These are phyloP conservation scores for Amphilophus citrinellus DNA, from an alignment of 2,113 vertebrate species.

Conservation along the genomic window DNA sequence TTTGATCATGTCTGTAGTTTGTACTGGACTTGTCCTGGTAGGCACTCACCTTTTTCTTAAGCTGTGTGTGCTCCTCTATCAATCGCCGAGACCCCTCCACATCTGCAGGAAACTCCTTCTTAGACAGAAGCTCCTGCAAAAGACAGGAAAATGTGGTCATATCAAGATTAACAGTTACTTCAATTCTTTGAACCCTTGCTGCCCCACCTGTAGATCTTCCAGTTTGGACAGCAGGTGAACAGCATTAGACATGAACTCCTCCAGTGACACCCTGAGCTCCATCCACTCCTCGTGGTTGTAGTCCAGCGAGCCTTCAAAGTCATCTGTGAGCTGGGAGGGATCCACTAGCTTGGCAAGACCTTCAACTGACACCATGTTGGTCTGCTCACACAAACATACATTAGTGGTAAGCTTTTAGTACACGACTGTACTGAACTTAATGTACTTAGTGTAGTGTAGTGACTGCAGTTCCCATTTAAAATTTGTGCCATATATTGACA, in stretches of 20 bases:
- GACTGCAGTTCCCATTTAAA: neutral
- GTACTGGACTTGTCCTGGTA: neutral
- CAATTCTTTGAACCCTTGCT: neutral
- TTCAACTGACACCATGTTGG: slow-evolving; percentile 98
- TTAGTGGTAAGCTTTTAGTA: neutral
- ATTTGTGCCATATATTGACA: neutral
- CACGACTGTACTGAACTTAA: neutral
- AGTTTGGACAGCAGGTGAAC: slow-evolving; percentile 93
- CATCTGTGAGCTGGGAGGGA: slow-evolving; percentile 96
- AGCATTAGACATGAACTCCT: slow-evolving; percentile 96
- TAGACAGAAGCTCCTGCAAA: slow-evolving; percentile 90
- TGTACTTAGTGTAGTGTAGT: neutral
- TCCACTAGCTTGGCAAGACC: slow-evolving; percentile 96
- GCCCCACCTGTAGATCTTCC: slow-evolving; percentile 89
- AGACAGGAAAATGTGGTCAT: neutral
- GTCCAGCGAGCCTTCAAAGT: slow-evolving; percentile 97
- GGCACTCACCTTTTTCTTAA: slow-evolving; percentile 89
- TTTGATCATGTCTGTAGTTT: neutral
- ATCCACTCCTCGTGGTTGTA: slow-evolving; percentile 99
- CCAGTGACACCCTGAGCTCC: slow-evolving; percentile 91
- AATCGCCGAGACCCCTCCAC: slow-evolving; percentile 95
- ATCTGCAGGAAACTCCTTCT: slow-evolving; percentile 96
- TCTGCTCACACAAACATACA: slow-evolving; percentile 78
- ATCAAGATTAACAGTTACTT: fast-evolving
- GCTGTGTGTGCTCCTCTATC: slow-evolving; percentile 95